Base-by-base conservation (phyloP, 2,113 vertebrate genomes). In the Eolophus roseicapilla region DNA sequence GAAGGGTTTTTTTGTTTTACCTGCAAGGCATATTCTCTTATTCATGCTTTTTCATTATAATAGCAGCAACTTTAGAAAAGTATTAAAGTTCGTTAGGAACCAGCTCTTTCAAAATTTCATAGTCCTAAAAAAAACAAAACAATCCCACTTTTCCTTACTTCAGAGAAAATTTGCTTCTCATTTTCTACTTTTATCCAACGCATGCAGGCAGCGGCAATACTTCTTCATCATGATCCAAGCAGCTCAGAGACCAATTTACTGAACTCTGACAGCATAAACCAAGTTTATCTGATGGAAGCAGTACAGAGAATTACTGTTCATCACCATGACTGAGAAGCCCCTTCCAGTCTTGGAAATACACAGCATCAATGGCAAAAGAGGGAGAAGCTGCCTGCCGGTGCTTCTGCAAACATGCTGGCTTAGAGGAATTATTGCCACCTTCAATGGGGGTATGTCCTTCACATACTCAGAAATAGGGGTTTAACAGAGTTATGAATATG, bases 11-110 rank as follows among this genome's bases (percentile, higher is more conserved):
- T 88, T 89, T 9, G 0, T 89, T 96, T 96, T 95, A 96, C 95
- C 96, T 95, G 78, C 80, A 93, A 97, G 93, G 95, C 93, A 95
- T 94, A 76, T 62, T 96, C 86, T 90, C 83, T 93, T 94, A 96
- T 95, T 96, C 96, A 79, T 77, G 65, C 29, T 88, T 90, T 93
- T 96, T 68, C 81, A 93, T 86, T 91, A 86, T 86, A 94, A 95
- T 79, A 91, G 76, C 88, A 93, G 37, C 55, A 96, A 91, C 92
- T 93, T 83, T 71, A 81, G 50, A 60, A 62, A 92, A 83, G 73
- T 86, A 95, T 83, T 93, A 62, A 94, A 96, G 69, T 88, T 95
- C 65, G 93, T 94, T 92, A 93, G 50, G 74, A 94, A 92, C 57
- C 41, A 93, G 57, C 47, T 92, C 69, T 91, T 91, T 76, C 73